Base-by-base conservation (phyloP, 2,888 invertebrate species). In the Apamea sordens region DNA sequence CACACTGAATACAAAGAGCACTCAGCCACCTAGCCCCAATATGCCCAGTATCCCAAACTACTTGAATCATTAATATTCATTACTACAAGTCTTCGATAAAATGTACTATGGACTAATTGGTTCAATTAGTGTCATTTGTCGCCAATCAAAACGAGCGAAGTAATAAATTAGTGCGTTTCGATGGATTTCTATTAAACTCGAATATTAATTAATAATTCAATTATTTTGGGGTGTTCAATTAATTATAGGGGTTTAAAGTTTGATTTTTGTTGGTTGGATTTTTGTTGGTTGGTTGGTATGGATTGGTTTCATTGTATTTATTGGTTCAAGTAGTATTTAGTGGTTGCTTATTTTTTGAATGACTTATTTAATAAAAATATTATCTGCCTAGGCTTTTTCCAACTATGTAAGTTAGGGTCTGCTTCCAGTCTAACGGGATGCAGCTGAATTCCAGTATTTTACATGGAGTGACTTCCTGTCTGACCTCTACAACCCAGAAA, bases 201-300 rank as follows among this genome's bases (percentile, higher is more conserved):
- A 67, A 82, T 76, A 82, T 83, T 82, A 80, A 83, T 86, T 86
- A 78, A 79, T 86, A 79, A 82, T 86, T 77, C 72, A 69, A 87
- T 86, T 87, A 85, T 76, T 79, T 85, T 65, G 73, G 53, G 65
- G 64, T 56, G 68, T 73, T 79, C 59, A 71, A 77, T 70, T 67
- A 63, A 79, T 70, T 64, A 59, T 68, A 53, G 56, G 50, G 72
- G 65, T 44, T 76, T 71, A 13, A 72, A 69, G 50, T 79, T 77
- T 83, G 74, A 65, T 74, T 79, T 59, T 82, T 41, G 41, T 69
- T 56, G 72, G 65, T 64, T 75, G n/a, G 74, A 65, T 74, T 79
- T 59, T 82, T 41, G 41, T 69, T 56, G 72, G 65, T 64, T 75
- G n/a, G n/a, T n/a, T n/a, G n/a, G n/a, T n/a, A 44, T 59, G 4